These are phyloP conservation scores for Pelecanoides urinatrix DNA, from an alignment of 2,113 vertebrate species.

Conservation along the genomic window DNA sequence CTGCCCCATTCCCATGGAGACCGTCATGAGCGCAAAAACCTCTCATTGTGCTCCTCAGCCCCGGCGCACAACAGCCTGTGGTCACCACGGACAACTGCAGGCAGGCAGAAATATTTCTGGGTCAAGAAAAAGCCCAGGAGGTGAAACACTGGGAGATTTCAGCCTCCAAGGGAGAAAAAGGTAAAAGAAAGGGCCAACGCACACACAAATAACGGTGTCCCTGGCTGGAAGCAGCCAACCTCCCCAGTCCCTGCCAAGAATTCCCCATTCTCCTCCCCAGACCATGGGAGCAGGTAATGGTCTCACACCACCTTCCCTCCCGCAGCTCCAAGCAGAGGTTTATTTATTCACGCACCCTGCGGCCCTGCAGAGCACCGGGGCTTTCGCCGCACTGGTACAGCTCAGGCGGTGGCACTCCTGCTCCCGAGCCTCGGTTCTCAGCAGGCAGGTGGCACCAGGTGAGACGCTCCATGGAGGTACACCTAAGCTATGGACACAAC, in stretches of 20 bases:
- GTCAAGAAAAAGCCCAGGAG: not conserved
- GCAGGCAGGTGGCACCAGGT: not conserved
- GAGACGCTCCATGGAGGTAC: no score
- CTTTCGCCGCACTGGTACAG: not conserved
- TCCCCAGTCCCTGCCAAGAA: not conserved
- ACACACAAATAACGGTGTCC: accelerated
- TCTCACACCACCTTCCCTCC: not conserved
- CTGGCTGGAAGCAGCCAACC: not conserved
- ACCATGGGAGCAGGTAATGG: not conserved
- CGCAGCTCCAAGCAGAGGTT: not conserved
- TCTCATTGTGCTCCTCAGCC: not conserved
- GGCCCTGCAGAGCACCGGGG: not conserved
- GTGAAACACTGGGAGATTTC: not conserved
- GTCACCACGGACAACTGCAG: not conserved
- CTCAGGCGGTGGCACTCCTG: not conserved
- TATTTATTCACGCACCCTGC: not conserved
- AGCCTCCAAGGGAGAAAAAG: not conserved
- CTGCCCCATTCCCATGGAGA: not conserved
- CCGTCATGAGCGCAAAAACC: not conserved
- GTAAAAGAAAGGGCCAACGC: not conserved
- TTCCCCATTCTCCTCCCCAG: not conserved
- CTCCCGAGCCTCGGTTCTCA: not conserved
- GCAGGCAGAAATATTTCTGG: not conserved
- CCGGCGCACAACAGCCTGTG: accelerated
- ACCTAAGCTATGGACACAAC: not conserved